Conservation (phyloP, 2,113 vertebrate species). For the Circaetus gallicus region DNA sequence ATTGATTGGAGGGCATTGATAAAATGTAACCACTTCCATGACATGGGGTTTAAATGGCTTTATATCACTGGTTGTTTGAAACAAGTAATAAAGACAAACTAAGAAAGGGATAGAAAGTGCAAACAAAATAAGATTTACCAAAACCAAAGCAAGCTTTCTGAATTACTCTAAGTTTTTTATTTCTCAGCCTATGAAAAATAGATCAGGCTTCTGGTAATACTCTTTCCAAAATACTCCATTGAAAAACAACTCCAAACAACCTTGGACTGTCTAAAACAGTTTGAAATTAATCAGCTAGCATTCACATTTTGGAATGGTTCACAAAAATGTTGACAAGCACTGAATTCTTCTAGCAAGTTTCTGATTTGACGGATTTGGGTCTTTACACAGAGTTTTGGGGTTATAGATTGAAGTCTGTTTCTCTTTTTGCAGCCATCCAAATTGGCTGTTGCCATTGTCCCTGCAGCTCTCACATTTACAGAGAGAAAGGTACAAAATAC, state of each 20-base stretch:
- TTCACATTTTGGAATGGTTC: constrained; percentile 23
- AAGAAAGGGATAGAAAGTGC: background rate
- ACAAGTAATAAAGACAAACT: background rate
- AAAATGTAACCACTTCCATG: background rate
- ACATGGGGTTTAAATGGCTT: background rate
- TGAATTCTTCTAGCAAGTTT: background rate
- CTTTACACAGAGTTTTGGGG: background rate
- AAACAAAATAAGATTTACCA: background rate
- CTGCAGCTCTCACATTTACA: background rate
- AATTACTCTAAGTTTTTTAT: background rate
- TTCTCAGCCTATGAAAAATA: constrained; percentile 6
- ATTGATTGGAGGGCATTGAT: background rate
- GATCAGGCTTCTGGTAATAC: background rate
- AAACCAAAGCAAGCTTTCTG: background rate
- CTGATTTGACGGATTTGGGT: background rate
- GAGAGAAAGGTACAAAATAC: background rate
- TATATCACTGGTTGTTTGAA: background rate
- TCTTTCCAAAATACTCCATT: background rate
- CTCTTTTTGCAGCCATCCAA: background rate
- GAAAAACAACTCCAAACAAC: background rate
- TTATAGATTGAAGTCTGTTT: background rate
- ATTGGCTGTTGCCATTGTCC: background rate
- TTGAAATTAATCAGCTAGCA: background rate
- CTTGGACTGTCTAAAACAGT: background rate
- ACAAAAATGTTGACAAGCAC: background rate